Conservation (phyloP, 2,888 invertebrate species). For the Callosobruchus maculatus region DNA sequence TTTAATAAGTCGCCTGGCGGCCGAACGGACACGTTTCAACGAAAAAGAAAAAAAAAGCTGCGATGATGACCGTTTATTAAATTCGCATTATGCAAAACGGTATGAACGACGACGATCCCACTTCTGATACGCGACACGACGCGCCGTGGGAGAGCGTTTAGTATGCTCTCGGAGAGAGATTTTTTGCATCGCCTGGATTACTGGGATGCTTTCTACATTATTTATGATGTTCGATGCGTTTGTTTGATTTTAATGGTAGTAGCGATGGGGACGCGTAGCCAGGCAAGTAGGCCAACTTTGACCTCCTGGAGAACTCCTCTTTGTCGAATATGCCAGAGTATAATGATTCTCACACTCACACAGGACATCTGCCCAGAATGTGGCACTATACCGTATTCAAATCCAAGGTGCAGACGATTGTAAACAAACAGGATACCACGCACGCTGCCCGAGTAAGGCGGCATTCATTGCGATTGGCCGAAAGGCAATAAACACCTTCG, state of each 20-base stretch:
- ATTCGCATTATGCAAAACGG: not conserved
- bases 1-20: not conserved
- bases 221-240: not conserved
- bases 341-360: too few species aligned
- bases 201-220: not conserved
- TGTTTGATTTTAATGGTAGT: not conserved
- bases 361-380: too few species aligned
- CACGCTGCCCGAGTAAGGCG: too few species aligned
- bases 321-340: too few species aligned
- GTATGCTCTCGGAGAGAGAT: not conserved
- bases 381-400: too few species aligned
- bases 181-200: not conserved
- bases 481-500: too few species aligned
- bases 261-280: too few species aligned
- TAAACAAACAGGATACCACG: too few species aligned
- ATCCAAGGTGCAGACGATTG: too few species aligned
- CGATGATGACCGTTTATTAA: not conserved
- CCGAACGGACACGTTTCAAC: not conserved
- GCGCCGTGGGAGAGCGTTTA: not conserved
- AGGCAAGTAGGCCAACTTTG: too few species aligned
- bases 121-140: not conserved
- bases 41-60: not conserved
- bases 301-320: too few species aligned
- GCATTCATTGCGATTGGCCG: too few species aligned
- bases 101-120: not conserved